Base-by-base conservation (phyloP, 2,888 invertebrate species). In the Eueremaeus valkanovi region DNA sequence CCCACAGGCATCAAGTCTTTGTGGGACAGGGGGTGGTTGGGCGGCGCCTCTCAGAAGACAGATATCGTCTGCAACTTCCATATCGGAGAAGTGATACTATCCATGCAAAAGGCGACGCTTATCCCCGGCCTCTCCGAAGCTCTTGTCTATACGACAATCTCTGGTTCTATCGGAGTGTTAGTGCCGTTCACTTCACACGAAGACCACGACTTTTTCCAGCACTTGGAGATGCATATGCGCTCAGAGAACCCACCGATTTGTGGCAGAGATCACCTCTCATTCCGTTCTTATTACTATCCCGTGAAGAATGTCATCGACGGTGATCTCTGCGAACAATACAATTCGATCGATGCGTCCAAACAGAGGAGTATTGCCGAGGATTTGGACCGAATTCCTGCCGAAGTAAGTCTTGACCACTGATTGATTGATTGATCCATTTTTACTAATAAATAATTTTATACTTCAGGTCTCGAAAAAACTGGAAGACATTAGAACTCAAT, bases 211-310 rank as follows among this genome's bases (percentile, higher is more conserved):
- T 98, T 99, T 84, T 99, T 99, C 86, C 97, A 98, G 83, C 96
- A 98, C 85, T 86, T 99, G 78, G 99, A 99, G 85, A 99, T 99
- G 98, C 97, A 99, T 84, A 95, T 99, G 95, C 87, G 99, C 73
- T 93, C 95, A 79, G 98, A 99, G 84, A 92, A 96, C 84, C 88
- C 95, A 0, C 97, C 99, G 0, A 85, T 99, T 0, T 96, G 97
- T 85, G 99, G 99, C 0, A 87, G 99, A 27, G 99, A 99, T 84
- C 99, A 99, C 84, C 87, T 99, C 36, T 94, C 96, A 0, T 99
- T 92, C 85, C 88, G 99, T 81, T 97, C 97, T 77, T 96, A 95
- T 82, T 98, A 98, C 85, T 97, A 93, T 83, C 96, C 99, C 45
- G 93, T 96, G 42, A 95, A 95, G 90, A 96, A 95, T 86, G 95